These are phyloP conservation scores for Lepus oiostolus DNA, from an alignment of 2,797 vertebrate genomes.

Conservation along the genomic window DNA sequence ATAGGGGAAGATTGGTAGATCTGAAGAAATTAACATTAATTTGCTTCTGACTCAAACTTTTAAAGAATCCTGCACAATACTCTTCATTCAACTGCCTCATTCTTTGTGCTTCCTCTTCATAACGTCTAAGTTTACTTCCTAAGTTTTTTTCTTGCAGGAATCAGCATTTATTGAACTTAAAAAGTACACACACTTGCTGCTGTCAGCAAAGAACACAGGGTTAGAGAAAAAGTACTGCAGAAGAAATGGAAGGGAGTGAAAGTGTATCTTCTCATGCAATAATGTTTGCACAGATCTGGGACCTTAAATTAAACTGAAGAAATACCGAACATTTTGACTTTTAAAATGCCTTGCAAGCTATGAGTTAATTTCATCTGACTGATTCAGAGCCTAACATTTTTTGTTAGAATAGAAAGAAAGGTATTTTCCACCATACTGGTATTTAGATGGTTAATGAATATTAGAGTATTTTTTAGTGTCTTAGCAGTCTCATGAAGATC, in stretches of 20 bases:
- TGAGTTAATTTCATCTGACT: conserved; percentile 61
- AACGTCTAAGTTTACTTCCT: conserved; percentile 69
- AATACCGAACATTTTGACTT: conserved; percentile 48
- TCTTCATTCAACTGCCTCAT: conserved; percentile 68
- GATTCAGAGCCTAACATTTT: not conserved
- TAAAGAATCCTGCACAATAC: conserved; percentile 60
- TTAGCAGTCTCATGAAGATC: conserved; percentile 60
- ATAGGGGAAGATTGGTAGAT: conserved; percentile 15
- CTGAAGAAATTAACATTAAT: conserved; percentile 58
- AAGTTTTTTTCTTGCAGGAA: conserved; percentile 74
- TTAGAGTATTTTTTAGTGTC: conserved; percentile 56
- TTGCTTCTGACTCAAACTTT: conserved; percentile 64
- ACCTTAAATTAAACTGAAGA: conserved; percentile 26
- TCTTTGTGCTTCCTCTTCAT: conserved; percentile 71
- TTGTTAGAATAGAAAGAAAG: not conserved
- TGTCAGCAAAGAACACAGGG: conserved; percentile 76
- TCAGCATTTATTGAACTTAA: conserved; percentile 77
- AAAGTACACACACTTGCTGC: conserved; percentile 74
- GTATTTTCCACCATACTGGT: conserved; percentile 31
- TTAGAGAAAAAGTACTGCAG: conserved; percentile 39
- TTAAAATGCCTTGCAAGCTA: conserved; percentile 48
- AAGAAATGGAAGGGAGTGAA: not conserved
- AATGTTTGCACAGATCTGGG: conserved; percentile 11
- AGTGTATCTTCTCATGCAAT: conserved; percentile 17
- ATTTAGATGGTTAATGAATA: conserved; percentile 47